A percentile compares a stretch with the other conserved stretches of the same genome.
phyloP scores from a whole-genome alignment of 2,797 vertebrate genomes.

The Garrulus glandarius region DNA sequence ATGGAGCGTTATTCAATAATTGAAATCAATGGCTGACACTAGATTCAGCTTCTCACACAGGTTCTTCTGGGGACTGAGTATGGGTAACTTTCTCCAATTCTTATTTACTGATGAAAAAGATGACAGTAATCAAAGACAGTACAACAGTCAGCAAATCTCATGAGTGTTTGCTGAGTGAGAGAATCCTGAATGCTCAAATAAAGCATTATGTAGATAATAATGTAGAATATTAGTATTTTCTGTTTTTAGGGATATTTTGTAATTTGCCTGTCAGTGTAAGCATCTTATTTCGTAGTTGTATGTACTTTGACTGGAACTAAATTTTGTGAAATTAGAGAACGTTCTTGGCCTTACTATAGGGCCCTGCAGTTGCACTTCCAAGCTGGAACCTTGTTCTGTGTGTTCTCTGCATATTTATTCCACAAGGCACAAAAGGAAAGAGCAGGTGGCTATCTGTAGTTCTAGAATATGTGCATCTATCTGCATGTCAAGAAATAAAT shows the following conservation, averaged over 20 bases:
- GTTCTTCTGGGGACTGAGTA: background rate
- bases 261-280: background rate
- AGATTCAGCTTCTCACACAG: background rate
- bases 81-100: background rate
- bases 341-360: background rate
- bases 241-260: accelerated
- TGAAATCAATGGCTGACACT: background rate
- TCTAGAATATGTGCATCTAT: background rate
- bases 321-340: background rate
- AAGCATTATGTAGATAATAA: too few relatives aligned
- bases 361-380: background rate
- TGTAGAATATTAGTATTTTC: background rate
- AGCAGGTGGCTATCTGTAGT: background rate
- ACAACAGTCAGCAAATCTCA: background rate
- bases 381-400: background rate
- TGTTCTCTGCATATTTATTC: background rate
- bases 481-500: background rate
- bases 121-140: background rate
- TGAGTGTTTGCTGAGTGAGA: background rate
- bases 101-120: background rate
- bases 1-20: background rate
- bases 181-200: background rate
- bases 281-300: background rate
- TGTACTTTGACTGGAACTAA: background rate
- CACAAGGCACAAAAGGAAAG: background rate